A percentile compares a stretch with the other conserved stretches of the same genome.
Conservation (phyloP, 2,113 vertebrate species). For the Gracilinanus agilis region DNA sequence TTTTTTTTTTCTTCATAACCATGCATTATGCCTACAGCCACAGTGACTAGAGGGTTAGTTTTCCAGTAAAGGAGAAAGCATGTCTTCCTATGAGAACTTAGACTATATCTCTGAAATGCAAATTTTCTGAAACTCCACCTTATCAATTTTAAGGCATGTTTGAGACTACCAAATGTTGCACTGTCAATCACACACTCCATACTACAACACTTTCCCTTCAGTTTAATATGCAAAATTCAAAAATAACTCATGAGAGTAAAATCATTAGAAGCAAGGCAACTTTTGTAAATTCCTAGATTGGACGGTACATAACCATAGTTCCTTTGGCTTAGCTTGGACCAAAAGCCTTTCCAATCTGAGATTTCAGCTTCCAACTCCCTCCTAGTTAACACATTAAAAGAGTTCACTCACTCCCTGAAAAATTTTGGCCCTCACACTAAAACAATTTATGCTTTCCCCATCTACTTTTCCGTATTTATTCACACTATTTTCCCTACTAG, state of each 20-base stretch:
- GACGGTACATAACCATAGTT: neutral
- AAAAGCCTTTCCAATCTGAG: neutral
- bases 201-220: neutral
- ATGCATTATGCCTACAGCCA: neutral
- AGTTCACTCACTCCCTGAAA: neutral
- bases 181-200: neutral
- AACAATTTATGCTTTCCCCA: neutral
- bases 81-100: neutral
- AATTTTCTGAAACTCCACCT: neutral
- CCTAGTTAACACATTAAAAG: neutral
- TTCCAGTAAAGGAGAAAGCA: neutral
- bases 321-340: neutral
- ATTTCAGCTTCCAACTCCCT: neutral
- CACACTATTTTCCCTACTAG: neutral
- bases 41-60: neutral
- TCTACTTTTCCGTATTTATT: neutral
- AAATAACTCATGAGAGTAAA: neutral
- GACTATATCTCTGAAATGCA: neutral
- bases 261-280: neutral
- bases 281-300: neutral
- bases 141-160: neutral
- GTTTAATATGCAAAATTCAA: neutral
- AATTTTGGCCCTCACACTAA: neutral
- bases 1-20: neutral
- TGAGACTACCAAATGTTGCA: neutral